Base-by-base conservation (phyloP, 2,888 invertebrate genomes). In the Harpalus rufipes region DNA sequence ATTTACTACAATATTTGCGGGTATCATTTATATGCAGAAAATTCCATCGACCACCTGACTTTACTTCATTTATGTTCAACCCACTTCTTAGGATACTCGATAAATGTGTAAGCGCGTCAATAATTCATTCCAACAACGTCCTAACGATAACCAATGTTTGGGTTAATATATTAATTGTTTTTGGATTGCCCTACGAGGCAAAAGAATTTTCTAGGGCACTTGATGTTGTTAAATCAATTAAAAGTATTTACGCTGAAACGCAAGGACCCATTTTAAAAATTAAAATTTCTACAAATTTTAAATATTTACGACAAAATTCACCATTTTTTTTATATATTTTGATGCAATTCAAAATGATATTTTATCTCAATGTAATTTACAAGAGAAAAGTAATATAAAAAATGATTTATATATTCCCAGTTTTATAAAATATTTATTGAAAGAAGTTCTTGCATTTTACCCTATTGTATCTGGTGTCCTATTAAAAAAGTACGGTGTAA, bases 281-380 rank as follows among this genome's bases (percentile, higher is more conserved):
- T 58, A 16, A 58, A 5, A n/a, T 6, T 63, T 63, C 58, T 21
- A 63, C 10, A 5, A 12, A 63, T 18, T 18, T 2, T 21, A 63
- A 16, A 16, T 63, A 4, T 12, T n/a, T 68, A 32, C 68, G 32
- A 12, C 10, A 68, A 68, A 32, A 25, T 6, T 68, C 68, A 32
- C 32, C 68, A 68, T 68, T 68, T 39, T 68, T n/a, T n/a, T 6
- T 14, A n/a, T 68, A 68, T n/a, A n/a, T n/a, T n/a, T n/a, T n/a
- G n/a, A n/a, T n/a, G n/a, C n/a, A n/a, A n/a, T 68, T 18, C 10
- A 18, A 5, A 21, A 6, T 5, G 25, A 63, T 63, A 63, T 63
- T 63, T 7, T 21, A 5, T 25, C 63, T 16, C 59, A 59, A 5
- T 32, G 32, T 32, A 32, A 32, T 32, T 32, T 32, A 5, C 32